phyloP scores from a whole-genome alignment of 2,113 vertebrate species.

The Ranitomeya variabilis region DNA sequence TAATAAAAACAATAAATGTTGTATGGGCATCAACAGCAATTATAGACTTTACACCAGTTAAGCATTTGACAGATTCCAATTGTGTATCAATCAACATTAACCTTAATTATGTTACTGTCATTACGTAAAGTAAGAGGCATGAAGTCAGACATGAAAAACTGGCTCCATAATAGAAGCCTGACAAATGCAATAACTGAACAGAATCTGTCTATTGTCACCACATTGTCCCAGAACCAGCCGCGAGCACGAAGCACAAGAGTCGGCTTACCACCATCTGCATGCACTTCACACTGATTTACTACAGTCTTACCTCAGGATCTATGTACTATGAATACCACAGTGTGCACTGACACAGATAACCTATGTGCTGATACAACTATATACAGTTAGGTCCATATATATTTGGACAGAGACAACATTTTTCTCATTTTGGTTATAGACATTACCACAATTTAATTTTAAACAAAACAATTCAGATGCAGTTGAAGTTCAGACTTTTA shows the following conservation, averaged over 20 bases:
- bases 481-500: too few relatives aligned
- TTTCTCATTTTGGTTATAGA: too few relatives aligned
- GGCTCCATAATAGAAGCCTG: conserved; percentile 1
- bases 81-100: conserved; percentile 38
- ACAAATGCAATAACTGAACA: background rate
- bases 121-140: background rate
- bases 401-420: too few relatives aligned
- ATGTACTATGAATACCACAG: background rate
- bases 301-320: background rate
- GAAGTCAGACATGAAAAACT: conserved; percentile 44
- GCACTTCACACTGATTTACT: background rate
- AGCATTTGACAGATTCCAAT: conserved; percentile 23
- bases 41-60: background rate
- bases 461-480: too few relatives aligned
- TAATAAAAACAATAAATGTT: too few relatives aligned
- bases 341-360: background rate
- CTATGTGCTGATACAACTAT: background rate
- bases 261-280: background rate
- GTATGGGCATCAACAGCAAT: background rate
- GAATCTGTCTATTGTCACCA: background rate
- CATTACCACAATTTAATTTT: too few relatives aligned
- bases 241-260: background rate
- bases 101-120: conserved; percentile 17
- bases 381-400: too few relatives aligned
- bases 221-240: background rate